A percentile compares a stretch with the other conserved stretches of the same genome.
phyloP scores from a whole-genome alignment of 2,888 invertebrate species.

The Melipona beecheii region DNA sequence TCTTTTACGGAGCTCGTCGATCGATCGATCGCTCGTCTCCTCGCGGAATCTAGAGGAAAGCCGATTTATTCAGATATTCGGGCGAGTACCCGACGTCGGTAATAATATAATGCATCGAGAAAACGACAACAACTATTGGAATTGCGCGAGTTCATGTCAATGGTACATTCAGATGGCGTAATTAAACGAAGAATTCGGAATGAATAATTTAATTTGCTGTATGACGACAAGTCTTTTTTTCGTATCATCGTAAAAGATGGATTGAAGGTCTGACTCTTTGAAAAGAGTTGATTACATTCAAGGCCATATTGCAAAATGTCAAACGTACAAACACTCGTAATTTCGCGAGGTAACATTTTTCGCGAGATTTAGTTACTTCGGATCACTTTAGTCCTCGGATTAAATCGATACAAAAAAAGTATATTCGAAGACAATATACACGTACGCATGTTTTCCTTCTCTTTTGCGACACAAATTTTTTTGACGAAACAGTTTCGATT shows the following conservation, averaged over 20 bases:
- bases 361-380: neutral
- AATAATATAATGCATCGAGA: neutral
- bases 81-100: neutral
- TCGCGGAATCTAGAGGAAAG: neutral
- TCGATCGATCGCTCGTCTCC: neutral
- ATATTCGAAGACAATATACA: neutral
- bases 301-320: too few species aligned
- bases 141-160: neutral
- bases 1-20: neutral
- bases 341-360: too few species aligned
- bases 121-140: neutral
- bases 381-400: neutral
- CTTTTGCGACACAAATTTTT: neutral
- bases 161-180: neutral
- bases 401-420: neutral
- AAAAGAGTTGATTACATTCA: too few species aligned
- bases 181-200: neutral
- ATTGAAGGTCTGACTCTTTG: too few species aligned
- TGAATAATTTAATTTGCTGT: neutral
- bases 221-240: too few species aligned
- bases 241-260: too few species aligned
- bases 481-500: neutral
- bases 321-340: too few species aligned
- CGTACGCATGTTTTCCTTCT: too few species aligned
- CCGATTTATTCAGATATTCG: conserved; percentile 30